Evolutionary conservation across 2,113 vertebrate species (phyloP).

Genomic region (Nematolebias whitei): DNA sequence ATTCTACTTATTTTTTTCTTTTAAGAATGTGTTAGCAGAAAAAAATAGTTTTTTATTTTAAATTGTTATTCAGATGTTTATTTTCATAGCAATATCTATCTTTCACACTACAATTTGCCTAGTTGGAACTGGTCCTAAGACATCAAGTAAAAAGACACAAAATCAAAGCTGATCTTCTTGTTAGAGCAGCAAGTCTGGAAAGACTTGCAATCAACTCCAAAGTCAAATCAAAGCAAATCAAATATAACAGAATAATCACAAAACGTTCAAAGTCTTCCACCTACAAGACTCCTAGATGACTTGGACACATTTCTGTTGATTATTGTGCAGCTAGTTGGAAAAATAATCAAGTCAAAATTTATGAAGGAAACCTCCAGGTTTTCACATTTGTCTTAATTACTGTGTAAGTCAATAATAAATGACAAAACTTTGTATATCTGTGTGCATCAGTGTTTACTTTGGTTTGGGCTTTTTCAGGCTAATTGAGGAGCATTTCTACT

Average conservation of each 20-base stretch:
- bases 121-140: slow-evolving; percentile 13
- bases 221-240: slow-evolving; percentile 18
- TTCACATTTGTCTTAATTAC: slow-evolving; percentile 11
- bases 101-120: slow-evolving; percentile 11
- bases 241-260: slow-evolving; percentile 17
- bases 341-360: slow-evolving; percentile 2
- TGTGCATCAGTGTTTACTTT: slow-evolving; percentile 14
- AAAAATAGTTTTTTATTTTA: too few species aligned
- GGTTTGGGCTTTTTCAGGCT: slow-evolving; percentile 28
- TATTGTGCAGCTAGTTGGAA: slow-evolving; percentile 2
- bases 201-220: slow-evolving; percentile 17
- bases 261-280: background rate
- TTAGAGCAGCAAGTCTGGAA: slow-evolving; percentile 6
- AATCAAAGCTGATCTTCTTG: slow-evolving; percentile 26
- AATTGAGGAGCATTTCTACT: slow-evolving; percentile 38
- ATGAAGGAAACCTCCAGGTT: slow-evolving; percentile 1
- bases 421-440: slow-evolving; percentile 13
- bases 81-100: background rate
- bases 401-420: slow-evolving; percentile 26
- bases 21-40: too few species aligned
- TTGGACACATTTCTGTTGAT: slow-evolving; percentile 11
- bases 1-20: too few species aligned
- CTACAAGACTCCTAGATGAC: background rate
- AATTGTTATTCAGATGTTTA: too few species aligned
- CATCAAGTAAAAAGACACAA: slow-evolving; percentile 22